Evolutionary conservation across 2,113 vertebrate species (phyloP).

Genomic region (Mustelus asterias): DNA sequence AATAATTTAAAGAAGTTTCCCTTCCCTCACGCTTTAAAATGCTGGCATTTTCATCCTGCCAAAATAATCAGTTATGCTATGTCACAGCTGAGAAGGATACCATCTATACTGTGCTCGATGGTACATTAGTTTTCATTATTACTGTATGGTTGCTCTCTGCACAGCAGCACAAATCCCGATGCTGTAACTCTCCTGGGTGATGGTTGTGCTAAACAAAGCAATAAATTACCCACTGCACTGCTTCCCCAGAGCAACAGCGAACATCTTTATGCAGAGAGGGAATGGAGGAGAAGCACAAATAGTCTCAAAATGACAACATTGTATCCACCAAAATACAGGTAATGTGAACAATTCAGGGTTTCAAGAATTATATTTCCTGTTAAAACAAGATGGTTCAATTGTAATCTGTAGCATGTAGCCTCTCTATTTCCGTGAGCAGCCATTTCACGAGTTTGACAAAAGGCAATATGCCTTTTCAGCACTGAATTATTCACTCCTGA

Average conservation of each 20-base stretch:
- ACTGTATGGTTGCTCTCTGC: not conserved
- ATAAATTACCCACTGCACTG: not conserved
- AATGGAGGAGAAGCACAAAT: not conserved
- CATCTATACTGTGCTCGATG: not conserved
- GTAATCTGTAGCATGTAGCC: not conserved
- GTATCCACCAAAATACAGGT: not conserved
- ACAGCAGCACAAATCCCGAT: not conserved
- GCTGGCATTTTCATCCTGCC: not conserved
- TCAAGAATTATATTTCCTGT: not conserved
- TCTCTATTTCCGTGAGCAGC: not conserved
- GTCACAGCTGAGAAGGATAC: not conserved
- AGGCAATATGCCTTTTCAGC: not conserved
- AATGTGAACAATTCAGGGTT: not conserved
- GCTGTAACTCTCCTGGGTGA: not conserved
- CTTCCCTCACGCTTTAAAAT: not conserved
- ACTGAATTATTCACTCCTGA: not conserved
- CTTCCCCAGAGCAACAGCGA: not conserved
- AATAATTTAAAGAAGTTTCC: not conserved
- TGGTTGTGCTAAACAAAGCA: conserved; percentile 7
- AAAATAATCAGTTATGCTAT: not conserved
- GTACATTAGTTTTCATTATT: not conserved
- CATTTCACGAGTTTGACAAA: not conserved
- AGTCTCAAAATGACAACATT: not conserved
- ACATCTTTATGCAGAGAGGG: not conserved
- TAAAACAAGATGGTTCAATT: not conserved